Percentiles rank a stretch among this genome's conserved stretches.
These are phyloP conservation scores for Gymnodraco acuticeps DNA, from an alignment of 2,797 vertebrate species.

Conservation along the genomic window DNA sequence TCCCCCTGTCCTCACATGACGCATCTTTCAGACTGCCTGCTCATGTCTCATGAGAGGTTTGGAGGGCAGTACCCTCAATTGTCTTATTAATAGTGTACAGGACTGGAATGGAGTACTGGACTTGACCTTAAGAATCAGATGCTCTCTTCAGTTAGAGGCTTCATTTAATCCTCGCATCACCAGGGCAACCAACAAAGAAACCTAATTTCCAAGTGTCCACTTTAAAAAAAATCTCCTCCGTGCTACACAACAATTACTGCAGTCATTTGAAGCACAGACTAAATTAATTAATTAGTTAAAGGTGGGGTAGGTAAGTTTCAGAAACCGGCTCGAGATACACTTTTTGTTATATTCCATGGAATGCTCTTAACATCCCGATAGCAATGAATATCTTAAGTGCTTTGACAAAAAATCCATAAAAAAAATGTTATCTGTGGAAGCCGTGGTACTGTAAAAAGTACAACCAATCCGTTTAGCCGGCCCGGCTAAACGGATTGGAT, in stretches of 20 bases:
- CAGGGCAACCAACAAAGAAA: conserved; percentile 25
- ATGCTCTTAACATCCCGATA: too few relatives aligned
- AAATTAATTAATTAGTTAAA: background rate
- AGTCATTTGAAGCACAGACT: background rate
- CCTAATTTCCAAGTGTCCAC: background rate
- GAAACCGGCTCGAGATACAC: too few relatives aligned
- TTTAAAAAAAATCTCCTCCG: too few relatives aligned
- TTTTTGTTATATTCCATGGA: too few relatives aligned
- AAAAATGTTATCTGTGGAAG: too few relatives aligned
- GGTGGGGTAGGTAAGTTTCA: too few relatives aligned
- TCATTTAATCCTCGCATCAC: conserved; percentile 25
- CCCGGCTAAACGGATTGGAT: too few relatives aligned
- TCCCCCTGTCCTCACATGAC: background rate
- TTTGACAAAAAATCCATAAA: too few relatives aligned
- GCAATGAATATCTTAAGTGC: too few relatives aligned
- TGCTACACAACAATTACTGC: background rate
- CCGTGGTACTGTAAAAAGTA: too few relatives aligned
- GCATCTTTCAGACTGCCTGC: background rate
- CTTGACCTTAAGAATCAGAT: conserved; percentile 13
- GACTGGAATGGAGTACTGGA: background rate
- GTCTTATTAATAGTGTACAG: conserved; percentile 19
- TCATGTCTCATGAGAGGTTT: background rate
- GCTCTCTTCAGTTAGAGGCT: background rate
- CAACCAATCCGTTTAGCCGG: too few relatives aligned
- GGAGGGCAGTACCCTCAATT: background rate